Conservation (phyloP, 1,140 invertebrate species). For the Gonatopus flavifemur region DNA sequence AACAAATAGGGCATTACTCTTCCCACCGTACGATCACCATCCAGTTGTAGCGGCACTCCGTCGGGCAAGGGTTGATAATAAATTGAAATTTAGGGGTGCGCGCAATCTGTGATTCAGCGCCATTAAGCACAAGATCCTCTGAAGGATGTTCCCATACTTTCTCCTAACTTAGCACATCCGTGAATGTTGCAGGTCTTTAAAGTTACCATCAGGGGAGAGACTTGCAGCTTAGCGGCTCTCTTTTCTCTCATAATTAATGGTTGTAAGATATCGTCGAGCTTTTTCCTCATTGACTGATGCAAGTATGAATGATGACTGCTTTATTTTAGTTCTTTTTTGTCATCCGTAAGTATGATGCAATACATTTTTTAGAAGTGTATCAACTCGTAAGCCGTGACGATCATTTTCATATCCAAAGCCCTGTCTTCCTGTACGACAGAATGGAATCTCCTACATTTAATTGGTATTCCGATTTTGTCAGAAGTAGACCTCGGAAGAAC, state of each 20-base stretch:
- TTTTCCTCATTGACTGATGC: too few species aligned
- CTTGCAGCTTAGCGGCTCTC: slow-evolving; percentile 14
- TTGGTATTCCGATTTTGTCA: too few species aligned
- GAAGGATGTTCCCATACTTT: slow-evolving; percentile 34
- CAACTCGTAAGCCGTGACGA: too few species aligned
- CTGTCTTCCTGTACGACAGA: too few species aligned
- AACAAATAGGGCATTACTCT: slow-evolving; percentile 29
- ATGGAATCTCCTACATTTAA: too few species aligned
- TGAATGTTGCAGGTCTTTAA: slow-evolving; percentile 28
- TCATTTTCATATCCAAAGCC: too few species aligned
- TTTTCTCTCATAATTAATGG: not conserved
- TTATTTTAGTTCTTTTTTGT: too few species aligned
- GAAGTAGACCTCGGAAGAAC: too few species aligned
- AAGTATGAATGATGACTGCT: too few species aligned
- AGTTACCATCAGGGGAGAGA: slow-evolving; percentile 24
- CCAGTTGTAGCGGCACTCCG: slow-evolving; percentile 28
- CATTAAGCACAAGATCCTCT: slow-evolving; percentile 55
- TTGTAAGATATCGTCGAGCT: too few species aligned
- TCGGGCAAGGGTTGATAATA: slow-evolving; percentile 53
- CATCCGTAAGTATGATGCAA: too few species aligned
- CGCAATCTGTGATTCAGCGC: slow-evolving; percentile 58
- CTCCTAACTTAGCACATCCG: slow-evolving; percentile 40
- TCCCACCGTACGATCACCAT: slow-evolving; percentile 36
- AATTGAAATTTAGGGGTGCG: slow-evolving; percentile 52
- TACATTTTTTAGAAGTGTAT: too few species aligned